These are phyloP conservation scores for Siderastrea radians DNA, from an alignment of 92 coral and sea anemone genomes.

Conservation along the genomic window DNA sequence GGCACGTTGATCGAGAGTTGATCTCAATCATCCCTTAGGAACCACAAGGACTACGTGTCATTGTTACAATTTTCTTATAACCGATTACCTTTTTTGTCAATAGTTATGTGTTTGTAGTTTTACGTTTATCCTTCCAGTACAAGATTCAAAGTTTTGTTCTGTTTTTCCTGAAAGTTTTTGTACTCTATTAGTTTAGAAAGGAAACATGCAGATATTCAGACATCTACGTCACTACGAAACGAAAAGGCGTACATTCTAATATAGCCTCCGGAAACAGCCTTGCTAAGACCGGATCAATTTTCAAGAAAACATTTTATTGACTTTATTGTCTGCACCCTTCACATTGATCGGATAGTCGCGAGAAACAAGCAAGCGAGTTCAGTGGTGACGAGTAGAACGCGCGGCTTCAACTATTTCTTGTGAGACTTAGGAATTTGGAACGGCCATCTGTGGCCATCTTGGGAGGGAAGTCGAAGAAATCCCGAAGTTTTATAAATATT, in stretches of 20 bases:
- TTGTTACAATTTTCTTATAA: not conserved
- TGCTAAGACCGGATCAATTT: not conserved
- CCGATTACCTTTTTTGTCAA: not conserved
- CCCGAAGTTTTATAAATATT: not conserved
- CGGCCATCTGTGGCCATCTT: constrained; percentile 22
- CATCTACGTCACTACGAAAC: constrained; percentile 28
- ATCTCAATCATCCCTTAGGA: not conserved
- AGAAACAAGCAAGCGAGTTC: not conserved
- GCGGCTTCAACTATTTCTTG: not conserved
- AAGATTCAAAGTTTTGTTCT: not conserved
- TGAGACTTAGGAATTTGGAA: not conserved
- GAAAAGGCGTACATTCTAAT: constrained; percentile 6
- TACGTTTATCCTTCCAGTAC: not conserved
- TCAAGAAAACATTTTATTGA: constrained; percentile 7
- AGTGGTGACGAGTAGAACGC: constrained; percentile 5
- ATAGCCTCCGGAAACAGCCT: constrained; percentile 23
- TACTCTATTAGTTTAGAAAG: constrained; percentile 14
- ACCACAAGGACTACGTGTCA: not conserved
- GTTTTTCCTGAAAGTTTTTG: not conserved
- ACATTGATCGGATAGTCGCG: constrained; percentile 15
- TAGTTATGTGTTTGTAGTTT: not conserved
- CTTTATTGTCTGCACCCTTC: not conserved
- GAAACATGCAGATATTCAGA: constrained; percentile 8
- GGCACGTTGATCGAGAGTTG: not conserved
- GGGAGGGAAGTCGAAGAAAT: not conserved